Evolutionary conservation across 2,113 vertebrate species (phyloP), one percentile per base, ranked within the genome.

Genomic region (Cyprinodon variegatus): DNA sequence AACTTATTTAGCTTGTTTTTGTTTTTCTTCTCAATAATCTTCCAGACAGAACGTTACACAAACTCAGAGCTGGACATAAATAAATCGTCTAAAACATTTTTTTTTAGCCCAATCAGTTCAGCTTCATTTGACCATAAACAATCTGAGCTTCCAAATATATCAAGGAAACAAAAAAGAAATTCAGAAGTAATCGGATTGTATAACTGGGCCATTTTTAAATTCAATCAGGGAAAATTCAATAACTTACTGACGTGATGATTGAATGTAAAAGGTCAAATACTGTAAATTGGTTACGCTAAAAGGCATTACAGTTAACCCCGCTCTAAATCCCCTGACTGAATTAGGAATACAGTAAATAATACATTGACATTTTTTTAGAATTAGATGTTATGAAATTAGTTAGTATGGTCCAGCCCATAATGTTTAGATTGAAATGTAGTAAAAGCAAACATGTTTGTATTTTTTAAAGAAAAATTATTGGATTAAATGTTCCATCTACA

Each of bases 161-260:
- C 41, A 2, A 65, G 67, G 17, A 76, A 40, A 62, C 45, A 84
- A 40, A 68, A 20, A 38, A 36, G 9, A 66, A 20, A 20, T 66
- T n/a, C 43, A 40, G 10, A 39, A n/a, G 3, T 65, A 69, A 70
- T 76, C 59, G 2, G 36, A 62, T 65, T 65, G 17, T 17, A 29
- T 43, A 29, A 29, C 43, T 4, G 4, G 10, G 17, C 20, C 4
- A 36, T 61, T 61, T 81, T 76, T 57, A 45, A 78, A 78, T 45
- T 59, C 39, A 77, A 74, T 83, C 59, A 80, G 11, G 53, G 43
- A 39, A 29, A 70, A 65, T 65, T 70, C 3, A 72, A 39, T 77
- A 43, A 61, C 64, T 82, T 53, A 36, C 70, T 79, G 68, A 77
- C 38, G 13, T 22, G 11, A 61, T 83, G 63, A 75, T 13, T 46